Evolutionary conservation across 2,888 invertebrate genomes (phyloP).

Genomic region (Syrista parreyssii): DNA sequence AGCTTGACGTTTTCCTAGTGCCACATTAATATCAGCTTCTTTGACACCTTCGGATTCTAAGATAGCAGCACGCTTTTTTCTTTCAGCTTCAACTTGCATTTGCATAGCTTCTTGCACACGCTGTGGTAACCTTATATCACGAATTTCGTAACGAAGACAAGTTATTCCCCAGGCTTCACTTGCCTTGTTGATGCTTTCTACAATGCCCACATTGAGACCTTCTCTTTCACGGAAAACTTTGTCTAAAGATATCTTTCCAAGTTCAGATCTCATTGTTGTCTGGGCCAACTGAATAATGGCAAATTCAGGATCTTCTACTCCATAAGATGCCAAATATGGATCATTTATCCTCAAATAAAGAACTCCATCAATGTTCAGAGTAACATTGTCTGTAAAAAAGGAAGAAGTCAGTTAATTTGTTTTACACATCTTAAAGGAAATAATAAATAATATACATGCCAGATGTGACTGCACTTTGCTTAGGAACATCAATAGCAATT

Average conservation of each 20-base stretch:
- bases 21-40: conserved; percentile 95
- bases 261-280: conserved; percentile 99
- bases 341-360: conserved; percentile 93
- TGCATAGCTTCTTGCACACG: conserved; percentile 99
- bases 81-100: conserved; percentile 99
- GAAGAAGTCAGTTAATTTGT: conserved; percentile 7
- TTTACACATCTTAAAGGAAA: background rate
- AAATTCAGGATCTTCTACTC: conserved; percentile 99
- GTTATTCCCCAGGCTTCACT: conserved; percentile 98
- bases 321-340: conserved; percentile 95
- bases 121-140: conserved; percentile 89
- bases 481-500: conserved; percentile 98
- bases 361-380: conserved; percentile 95
- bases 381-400: conserved; percentile 86
- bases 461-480: conserved; percentile 97
- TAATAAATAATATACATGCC: conserved; percentile 58
- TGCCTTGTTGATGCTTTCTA: conserved; percentile 97
- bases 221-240: conserved; percentile 97
- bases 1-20: conserved; percentile 93
- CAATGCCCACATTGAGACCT: conserved; percentile 93
- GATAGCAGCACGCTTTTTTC: conserved; percentile 95
- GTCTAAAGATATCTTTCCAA: conserved; percentile 97
- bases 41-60: conserved; percentile 96
- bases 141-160: conserved; percentile 94
- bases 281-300: conserved; percentile 99